Evolutionary conservation across 2,113 vertebrate species (phyloP).

Genomic region (Alouatta palliata): DNA sequence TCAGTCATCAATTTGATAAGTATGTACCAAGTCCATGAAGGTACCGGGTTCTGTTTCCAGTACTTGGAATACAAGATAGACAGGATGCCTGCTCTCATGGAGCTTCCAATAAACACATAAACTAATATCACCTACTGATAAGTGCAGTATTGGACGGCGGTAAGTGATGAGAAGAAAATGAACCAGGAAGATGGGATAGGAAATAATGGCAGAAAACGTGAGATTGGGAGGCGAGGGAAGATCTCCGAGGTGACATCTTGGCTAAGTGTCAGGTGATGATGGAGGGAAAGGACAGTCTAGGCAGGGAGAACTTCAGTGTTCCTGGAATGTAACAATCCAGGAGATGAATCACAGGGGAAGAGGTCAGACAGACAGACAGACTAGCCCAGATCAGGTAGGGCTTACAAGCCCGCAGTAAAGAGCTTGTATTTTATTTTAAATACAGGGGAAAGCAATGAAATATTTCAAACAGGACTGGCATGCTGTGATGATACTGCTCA

Average conservation of each 20-base stretch:
- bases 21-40: background rate
- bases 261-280: background rate
- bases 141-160: background rate
- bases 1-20: background rate
- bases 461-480: background rate
- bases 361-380: background rate
- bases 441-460: background rate
- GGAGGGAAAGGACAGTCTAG: background rate
- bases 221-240: background rate
- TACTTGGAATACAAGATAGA: background rate
- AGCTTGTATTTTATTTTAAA: conserved; percentile 2
- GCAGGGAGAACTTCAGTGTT: background rate
- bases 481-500: background rate
- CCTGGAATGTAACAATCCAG: background rate
- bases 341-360: background rate
- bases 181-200: background rate
- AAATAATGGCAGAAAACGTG: background rate
- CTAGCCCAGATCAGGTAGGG: background rate
- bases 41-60: background rate
- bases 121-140: background rate
- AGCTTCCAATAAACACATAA: background rate
- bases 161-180: conserved; percentile 18
- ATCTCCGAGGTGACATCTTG: background rate
- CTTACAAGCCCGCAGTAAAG: background rate
- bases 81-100: background rate